Percentiles rank a stretch among this genome's conserved stretches.
Evolutionary conservation across 2,888 invertebrate genomes (phyloP).

Genomic region (Andrena haemorrhoa): DNA sequence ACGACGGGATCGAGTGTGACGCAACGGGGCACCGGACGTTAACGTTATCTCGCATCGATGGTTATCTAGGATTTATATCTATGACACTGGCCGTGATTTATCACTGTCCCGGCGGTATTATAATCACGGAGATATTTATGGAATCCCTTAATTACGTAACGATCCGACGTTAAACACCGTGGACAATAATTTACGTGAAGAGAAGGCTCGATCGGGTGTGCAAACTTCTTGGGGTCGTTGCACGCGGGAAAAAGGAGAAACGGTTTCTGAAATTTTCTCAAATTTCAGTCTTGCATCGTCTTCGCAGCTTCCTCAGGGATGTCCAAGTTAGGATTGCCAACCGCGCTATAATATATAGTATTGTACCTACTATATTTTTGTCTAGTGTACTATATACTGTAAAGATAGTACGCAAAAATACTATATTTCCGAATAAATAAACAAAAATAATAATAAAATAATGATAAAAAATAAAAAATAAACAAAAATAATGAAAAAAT

Average conservation of each 20-base stretch:
- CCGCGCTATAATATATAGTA: no score
- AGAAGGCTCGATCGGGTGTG: neutral
- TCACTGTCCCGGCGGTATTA: conserved; percentile 30
- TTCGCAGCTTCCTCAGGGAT: no score
- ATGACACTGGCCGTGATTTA: conserved; percentile 45
- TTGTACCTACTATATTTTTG: no score
- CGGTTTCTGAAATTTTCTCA: neutral
- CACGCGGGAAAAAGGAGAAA: neutral
- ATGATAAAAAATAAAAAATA: no score
- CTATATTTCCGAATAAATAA: no score
- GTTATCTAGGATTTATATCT: conserved; percentile 53
- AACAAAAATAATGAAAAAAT: no score
- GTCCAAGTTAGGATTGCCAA: no score
- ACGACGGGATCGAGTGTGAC: conserved; percentile 31
- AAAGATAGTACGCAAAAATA: no score
- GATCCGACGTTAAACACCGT: neutral
- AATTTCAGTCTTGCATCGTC: no score
- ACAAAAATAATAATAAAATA: no score
- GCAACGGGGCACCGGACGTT: conserved; percentile 13
- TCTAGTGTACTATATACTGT: no score
- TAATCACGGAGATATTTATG: conserved; percentile 50
- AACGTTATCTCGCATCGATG: conserved; percentile 52
- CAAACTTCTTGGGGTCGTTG: neutral
- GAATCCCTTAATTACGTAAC: conserved; percentile 51
- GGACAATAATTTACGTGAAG: conserved; percentile 28